Conservation (phyloP, 2,888 invertebrate species). For the Nomada flava region DNA sequence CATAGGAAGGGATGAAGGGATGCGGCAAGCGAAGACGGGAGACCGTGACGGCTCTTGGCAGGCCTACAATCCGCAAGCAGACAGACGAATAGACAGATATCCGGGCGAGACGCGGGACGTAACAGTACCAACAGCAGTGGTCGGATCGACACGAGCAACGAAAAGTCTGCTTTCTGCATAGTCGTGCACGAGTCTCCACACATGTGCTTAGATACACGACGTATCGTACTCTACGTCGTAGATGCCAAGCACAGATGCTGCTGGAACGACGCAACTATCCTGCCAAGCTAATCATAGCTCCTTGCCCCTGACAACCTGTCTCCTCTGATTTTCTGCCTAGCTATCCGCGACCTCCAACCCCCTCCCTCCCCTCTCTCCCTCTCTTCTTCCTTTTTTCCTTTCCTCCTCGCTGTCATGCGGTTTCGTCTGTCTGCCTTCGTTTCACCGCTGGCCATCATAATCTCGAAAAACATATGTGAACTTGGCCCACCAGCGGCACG, state of each 20-base stretch:
- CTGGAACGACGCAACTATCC: constrained; percentile 66
- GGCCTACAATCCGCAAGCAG: constrained; percentile 75
- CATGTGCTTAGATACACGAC: constrained; percentile 73
- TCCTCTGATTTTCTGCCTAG: constrained; percentile 83
- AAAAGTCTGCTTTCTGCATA: constrained; percentile 42
- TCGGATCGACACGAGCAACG: constrained; percentile 49
- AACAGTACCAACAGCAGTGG: constrained; percentile 12
- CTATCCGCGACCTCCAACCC: constrained; percentile 73
- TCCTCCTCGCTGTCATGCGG: constrained; percentile 9
- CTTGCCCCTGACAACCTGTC: constrained; percentile 83
- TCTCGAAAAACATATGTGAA: constrained; percentile 64
- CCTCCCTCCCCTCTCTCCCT: constrained; percentile 21
- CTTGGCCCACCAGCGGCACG: constrained; percentile 46
- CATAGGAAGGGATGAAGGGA: constrained; percentile 33
- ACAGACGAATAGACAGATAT: constrained; percentile 67
- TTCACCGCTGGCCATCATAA: constrained; percentile 44
- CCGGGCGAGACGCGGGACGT: constrained; percentile 50
- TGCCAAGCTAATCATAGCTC: constrained; percentile 82
- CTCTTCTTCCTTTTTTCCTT: constrained; percentile 18
- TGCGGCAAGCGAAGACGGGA: constrained; percentile 77
- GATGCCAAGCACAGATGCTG: constrained; percentile 73
- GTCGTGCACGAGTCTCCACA: constrained; percentile 60
- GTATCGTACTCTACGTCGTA: constrained; percentile 65
- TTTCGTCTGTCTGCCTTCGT: constrained; percentile 21
- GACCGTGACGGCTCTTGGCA: constrained; percentile 84